Evolutionary conservation across 2,113 vertebrate genomes (phyloP), one percentile per base, ranked within the genome.

Genomic region (Trematocara nigrifrons): DNA sequence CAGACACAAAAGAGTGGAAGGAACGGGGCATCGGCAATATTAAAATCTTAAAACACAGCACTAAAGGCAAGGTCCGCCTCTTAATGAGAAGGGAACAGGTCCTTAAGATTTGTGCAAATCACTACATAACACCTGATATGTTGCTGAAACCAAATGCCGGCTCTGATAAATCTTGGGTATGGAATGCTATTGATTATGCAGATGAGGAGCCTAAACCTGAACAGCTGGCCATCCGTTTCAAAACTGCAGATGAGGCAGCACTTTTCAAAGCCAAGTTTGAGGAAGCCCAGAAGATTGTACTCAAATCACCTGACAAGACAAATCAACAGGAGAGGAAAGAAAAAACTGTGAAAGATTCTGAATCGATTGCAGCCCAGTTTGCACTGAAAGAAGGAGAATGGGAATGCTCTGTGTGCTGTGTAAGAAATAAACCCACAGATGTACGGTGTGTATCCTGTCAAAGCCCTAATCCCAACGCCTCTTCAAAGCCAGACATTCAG

Each of bases 41-140:
- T 33, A 99, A 99, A 96, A 98, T 99, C 89, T 90, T 99, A n/a
- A 97, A 97, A 78, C 98, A 99, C 89, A 97, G 94, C 91, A 95
- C 96, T 42, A 98, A 97, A 83, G 97, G 97, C 22, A 99, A 99
- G 93, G 97, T 99, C 47, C 97, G 98, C 47, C 95, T 99, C 61
- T 91, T 99, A 22, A 99, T 99, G 99, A 98, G 99, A 91, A 96
- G 98, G 42, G 99, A 99, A 59, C 99, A 99, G 89, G 98, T 99
- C 22, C 92, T 99, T 29, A 99, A 99, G 92, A 99, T 99, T 81
- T 99, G 99, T 95, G 98, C 98, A 86, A 99, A 99, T 94, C 98
- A 99, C 94, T 99, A 99, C 80, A 98, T 99, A 86, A 99, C 94
- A 89, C 85, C 97, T 38, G 98, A 99, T 83, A 99, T 98, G 98